Evolutionary conservation across 2,888 invertebrate genomes (phyloP), one percentile per base, ranked within the genome.

Genomic region (Ormia ochracea): DNA sequence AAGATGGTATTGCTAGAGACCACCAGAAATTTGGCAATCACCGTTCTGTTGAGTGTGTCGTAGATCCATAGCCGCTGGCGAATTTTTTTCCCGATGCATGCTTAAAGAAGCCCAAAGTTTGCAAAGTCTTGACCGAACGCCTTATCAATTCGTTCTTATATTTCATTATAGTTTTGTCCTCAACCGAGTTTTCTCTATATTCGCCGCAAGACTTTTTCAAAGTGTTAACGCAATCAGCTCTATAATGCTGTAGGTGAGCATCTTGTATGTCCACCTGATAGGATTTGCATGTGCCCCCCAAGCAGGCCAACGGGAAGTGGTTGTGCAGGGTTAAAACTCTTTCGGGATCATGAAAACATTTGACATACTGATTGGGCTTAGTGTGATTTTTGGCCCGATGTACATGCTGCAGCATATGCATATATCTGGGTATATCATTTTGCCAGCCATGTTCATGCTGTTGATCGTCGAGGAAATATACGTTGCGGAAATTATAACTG

Each of bases 321-420:
- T 97, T 97, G 91, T 97, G 97, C 82, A 97, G 91, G 36, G 96
- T 95, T 58, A 97, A 92, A 63, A 96, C 96, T 85, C 95, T 93
- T 85, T 95, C 95, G 33, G 97, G 96, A 90, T 96, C 95, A 90
- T 97, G 97, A 91, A 97, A 97, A 89, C 97, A 96, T 90, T 97
- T 97, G 82, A 97, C 95, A 90, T 96, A 97, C 90, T 96, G 96
- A 84, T 96, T 96, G 5, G 96, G 96, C 89, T 96, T 96, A 6
- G 97, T 97, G 90, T 96, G 97, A 90, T 97, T 97, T 87, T 94
- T 94, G 83, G 96, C 94, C 70, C 97, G 92, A 89, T 96, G 95
- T 50, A 96, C 96, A 90, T 97, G 96, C 90, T 96, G 96, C 87
- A 97, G 89, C 97, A 97, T 97, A 90, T 97, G 97, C 94, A 97